Percentiles rank a stretch among this genome's conserved stretches.
Conservation (phyloP, 2,797 vertebrate species). For the Etheostoma perlongum region DNA sequence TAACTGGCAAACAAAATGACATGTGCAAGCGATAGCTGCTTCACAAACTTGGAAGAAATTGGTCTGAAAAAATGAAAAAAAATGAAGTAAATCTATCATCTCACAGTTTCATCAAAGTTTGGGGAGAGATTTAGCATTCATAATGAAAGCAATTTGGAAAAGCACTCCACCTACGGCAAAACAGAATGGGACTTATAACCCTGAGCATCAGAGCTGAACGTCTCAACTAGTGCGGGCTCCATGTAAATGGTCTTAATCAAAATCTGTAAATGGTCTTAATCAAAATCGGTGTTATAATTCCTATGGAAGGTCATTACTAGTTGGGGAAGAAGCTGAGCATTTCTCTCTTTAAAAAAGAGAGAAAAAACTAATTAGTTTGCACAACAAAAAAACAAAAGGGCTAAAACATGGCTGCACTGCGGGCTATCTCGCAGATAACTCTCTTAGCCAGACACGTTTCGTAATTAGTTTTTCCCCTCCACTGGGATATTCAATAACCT, state of each 20-base stretch:
- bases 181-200: slow-evolving; percentile 76
- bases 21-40: slow-evolving; percentile 56
- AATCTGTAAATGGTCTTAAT: too few species aligned
- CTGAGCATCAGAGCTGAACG: slow-evolving; percentile 73
- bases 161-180: slow-evolving; percentile 74
- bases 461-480: slow-evolving; percentile 87
- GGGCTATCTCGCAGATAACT: slow-evolving; percentile 86
- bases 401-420: slow-evolving; percentile 84
- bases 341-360: slow-evolving; percentile 71
- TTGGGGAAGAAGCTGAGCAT: slow-evolving; percentile 81
- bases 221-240: slow-evolving; percentile 65
- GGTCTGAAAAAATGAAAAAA: slow-evolving; percentile 46
- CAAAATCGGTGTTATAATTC: slow-evolving; percentile 83
- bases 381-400: slow-evolving; percentile 84
- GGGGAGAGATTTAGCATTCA: slow-evolving; percentile 65
- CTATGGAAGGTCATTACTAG: slow-evolving; percentile 82
- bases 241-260: slow-evolving; percentile 82
- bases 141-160: slow-evolving; percentile 78
- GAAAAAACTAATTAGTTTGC: slow-evolving; percentile 86
- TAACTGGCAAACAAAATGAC: slow-evolving; percentile 52
- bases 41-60: slow-evolving; percentile 54
- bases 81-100: slow-evolving; percentile 62
- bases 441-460: slow-evolving; percentile 85
- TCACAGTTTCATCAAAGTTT: slow-evolving; percentile 74
- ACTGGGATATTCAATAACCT: slow-evolving; percentile 87